Evolutionary conservation across 2,888 invertebrate genomes (phyloP).

Genomic region (Acrocyrtus sp.): DNA sequence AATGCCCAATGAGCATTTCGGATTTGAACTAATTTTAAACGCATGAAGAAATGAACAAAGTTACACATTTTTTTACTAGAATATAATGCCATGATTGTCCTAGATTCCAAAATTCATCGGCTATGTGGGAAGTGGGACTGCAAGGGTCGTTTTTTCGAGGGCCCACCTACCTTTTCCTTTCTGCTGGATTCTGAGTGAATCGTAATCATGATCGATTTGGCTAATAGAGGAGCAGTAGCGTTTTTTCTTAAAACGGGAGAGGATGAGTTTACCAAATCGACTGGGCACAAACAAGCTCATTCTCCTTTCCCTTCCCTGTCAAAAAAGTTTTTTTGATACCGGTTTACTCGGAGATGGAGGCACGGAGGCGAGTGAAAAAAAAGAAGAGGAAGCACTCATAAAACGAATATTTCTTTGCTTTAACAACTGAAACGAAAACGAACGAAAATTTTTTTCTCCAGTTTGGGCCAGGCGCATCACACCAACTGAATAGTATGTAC

Average conservation of each 20-base stretch:
- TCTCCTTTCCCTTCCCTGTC: neutral
- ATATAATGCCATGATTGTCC: no score
- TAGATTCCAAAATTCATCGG: no score
- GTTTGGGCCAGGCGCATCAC: conserved; percentile 2
- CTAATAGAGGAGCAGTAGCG: conserved; percentile 12
- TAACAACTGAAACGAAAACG: no score
- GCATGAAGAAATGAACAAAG: no score
- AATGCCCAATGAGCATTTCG: conserved; percentile 41
- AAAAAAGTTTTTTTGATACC: neutral
- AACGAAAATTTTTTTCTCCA: neutral
- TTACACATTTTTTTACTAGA: no score
- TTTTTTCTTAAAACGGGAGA: no score
- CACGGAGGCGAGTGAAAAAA: conserved; percentile 24
- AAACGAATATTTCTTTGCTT: neutral
- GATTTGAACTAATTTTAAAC: conserved; percentile 5
- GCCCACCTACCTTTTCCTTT: conserved; percentile 34
- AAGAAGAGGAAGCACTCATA: neutral
- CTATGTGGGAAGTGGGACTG: no score
- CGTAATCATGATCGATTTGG: conserved; percentile 37
- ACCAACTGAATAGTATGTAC: conserved; percentile 10
- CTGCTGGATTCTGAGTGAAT: no score
- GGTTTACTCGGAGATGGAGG: conserved; percentile 13
- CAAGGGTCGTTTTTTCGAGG: conserved; percentile 39
- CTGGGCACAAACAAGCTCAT: conserved; percentile 6
- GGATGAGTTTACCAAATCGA: no score